Base-by-base conservation (phyloP, 2,113 vertebrate species). In the Tricholaema leucomelas region DNA sequence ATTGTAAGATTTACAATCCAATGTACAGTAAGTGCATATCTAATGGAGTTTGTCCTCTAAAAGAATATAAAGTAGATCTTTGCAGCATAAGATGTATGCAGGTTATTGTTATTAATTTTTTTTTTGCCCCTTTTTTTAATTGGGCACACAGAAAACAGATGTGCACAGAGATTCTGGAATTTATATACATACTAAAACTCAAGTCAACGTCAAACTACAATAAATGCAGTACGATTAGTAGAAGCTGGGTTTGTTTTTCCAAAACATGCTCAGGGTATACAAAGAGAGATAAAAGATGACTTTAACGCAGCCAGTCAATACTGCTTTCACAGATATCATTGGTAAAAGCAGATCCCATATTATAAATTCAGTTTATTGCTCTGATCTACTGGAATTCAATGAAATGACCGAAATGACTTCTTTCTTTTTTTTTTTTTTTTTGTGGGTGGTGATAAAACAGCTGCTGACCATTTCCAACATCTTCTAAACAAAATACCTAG, bases 1-100 rank as follows among this genome's bases (percentile, higher is more conserved):
- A 98, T 97, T 96, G 96, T 97, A 98, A 98, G 98, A 98, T 98
- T 98, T 98, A 98, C 97, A 98, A 98, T 97, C 97, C 87, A 96
- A 96, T 55, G 95, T 97, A 98, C 97, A 97, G 97, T 97, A 98
- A 98, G 97, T 97, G 98, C 98, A 98, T 98, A 98, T 98, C 97
- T 98, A 98, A 98, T 98, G 95, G 97, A 97, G 97, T 98, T 97
- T 98, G 97, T 98, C 97, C 97, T 98, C 97, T 97, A 96, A 97
- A 97, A 97, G 97, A 98, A 97, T 97, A 97, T 96, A 96, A 98
- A 98, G 96, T 96, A 97, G 97, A 95, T 97, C 96, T 97, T 94
- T 76, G 79, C 87, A 91, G 96, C 89, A 38, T 73, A 92, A 94
- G 93, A 97, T 89, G 81, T 96, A 94, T 81, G 89, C 87, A 96